phyloP scores from a whole-genome alignment of 2,888 invertebrate species.

The Ctena decussata region DNA sequence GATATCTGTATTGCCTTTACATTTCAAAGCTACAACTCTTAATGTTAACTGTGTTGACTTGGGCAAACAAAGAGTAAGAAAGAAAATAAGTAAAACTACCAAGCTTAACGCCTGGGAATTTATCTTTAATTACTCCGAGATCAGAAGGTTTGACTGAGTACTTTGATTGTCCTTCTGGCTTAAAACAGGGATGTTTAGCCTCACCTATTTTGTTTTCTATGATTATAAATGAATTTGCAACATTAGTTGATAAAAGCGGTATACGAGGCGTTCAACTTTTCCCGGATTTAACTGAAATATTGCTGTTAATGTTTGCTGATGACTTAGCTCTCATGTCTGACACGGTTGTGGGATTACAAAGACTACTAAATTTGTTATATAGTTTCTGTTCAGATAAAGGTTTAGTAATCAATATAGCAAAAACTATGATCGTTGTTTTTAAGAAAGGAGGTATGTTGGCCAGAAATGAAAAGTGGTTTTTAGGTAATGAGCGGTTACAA shows the following conservation, averaged over 20 bases:
- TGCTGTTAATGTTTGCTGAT: constrained; percentile 17
- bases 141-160: too few relatives aligned
- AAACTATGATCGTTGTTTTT: background rate
- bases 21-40: too few relatives aligned
- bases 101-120: too few relatives aligned
- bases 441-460: background rate
- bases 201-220: background rate
- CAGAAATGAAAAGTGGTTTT: background rate
- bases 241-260: background rate
- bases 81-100: too few relatives aligned
- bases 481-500: background rate
- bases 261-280: background rate
- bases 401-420: background rate
- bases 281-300: background rate
- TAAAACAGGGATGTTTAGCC: too few relatives aligned
- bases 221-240: background rate
- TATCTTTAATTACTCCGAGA: too few relatives aligned
- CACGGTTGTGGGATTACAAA: constrained; percentile 10
- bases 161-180: too few relatives aligned
- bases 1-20: too few relatives aligned
- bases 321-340: constrained; percentile 5
- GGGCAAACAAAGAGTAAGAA: too few relatives aligned
- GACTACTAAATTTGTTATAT: background rate
- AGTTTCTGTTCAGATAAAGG: background rate
- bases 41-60: too few relatives aligned